A percentile compares a stretch with the other conserved stretches of the same genome.
These are phyloP conservation scores for Phorcus lineatus DNA, from an alignment of 2,888 invertebrate species.

Conservation along the genomic window DNA sequence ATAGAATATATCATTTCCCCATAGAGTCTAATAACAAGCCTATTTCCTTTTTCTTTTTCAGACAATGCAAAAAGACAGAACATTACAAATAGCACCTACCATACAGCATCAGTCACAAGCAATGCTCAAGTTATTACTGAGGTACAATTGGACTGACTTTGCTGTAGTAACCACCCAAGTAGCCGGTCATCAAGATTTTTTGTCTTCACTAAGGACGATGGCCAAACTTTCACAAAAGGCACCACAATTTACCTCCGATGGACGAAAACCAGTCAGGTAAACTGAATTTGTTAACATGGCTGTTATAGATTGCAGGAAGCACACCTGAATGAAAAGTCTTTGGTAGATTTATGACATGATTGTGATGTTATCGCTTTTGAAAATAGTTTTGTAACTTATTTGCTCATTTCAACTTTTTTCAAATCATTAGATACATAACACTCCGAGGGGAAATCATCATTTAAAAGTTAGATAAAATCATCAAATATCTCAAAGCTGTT, in stretches of 20 bases:
- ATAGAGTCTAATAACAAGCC: no score
- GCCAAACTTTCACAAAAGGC: slow-evolving; percentile 27
- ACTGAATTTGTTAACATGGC: neutral
- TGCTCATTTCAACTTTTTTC: no score
- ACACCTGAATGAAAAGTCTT: no score
- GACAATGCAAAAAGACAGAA: slow-evolving; percentile 33
- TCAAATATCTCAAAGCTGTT: no score
- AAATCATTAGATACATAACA: no score
- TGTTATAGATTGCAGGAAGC: no score
- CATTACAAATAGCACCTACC: slow-evolving; percentile 45
- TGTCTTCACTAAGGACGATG: slow-evolving; percentile 28
- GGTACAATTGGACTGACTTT: slow-evolving; percentile 48
- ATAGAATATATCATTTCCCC: no score
- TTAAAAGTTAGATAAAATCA: no score
- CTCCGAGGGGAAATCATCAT: no score
- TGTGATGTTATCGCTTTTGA: no score
- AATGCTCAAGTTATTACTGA: slow-evolving; percentile 38
- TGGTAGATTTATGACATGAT: no score
- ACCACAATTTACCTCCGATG: slow-evolving; percentile 23
- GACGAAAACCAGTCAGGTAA: slow-evolving; percentile 7
- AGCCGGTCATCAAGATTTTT: slow-evolving; percentile 39
- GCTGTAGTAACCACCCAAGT: slow-evolving; percentile 40
- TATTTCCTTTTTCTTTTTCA: slow-evolving; percentile 2
- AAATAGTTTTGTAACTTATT: no score
- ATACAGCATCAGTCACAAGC: slow-evolving; percentile 43